Percentiles rank a stretch among this genome's conserved stretches.
These are phyloP conservation scores for Trachymyrmex cornetzi DNA, from an alignment of 1,140 invertebrate species.

Conservation along the genomic window DNA sequence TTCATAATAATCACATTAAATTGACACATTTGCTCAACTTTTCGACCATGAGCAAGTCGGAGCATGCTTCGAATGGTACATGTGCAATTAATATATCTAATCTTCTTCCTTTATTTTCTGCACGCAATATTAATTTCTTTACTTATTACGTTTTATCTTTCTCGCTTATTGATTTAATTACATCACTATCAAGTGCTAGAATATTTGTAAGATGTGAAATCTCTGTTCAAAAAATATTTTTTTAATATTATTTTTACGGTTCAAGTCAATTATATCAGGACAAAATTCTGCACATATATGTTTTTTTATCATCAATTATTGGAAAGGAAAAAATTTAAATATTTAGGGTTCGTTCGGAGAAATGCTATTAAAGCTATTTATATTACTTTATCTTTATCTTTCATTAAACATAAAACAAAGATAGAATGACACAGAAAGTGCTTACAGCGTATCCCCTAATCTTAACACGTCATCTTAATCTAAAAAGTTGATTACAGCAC, in stretches of 20 bases:
- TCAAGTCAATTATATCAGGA: not conserved
- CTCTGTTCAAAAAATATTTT: not conserved
- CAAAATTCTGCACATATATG: not conserved
- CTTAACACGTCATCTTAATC: conserved; percentile 33
- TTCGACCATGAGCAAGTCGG: not conserved
- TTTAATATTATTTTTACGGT: not conserved
- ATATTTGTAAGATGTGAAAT: not conserved
- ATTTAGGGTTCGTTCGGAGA: not conserved
- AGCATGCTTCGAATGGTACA: no score
- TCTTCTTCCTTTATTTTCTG: not conserved
- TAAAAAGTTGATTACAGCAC: conserved; percentile 8
- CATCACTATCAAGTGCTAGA: not conserved
- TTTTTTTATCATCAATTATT: not conserved
- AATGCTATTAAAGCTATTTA: no score
- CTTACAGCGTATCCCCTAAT: no score
- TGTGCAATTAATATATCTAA: no score
- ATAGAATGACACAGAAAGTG: no score
- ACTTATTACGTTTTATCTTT: not conserved
- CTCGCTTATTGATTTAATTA: not conserved
- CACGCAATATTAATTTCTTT: not conserved
- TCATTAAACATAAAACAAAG: no score
- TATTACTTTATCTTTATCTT: no score
- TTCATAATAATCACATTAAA: not conserved
- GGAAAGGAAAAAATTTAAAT: not conserved
- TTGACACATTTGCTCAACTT: not conserved